A percentile compares a stretch with the other conserved stretches of the same genome.
Evolutionary conservation across 2,113 vertebrate genomes (phyloP).

Genomic region (Stegastes partitus): DNA sequence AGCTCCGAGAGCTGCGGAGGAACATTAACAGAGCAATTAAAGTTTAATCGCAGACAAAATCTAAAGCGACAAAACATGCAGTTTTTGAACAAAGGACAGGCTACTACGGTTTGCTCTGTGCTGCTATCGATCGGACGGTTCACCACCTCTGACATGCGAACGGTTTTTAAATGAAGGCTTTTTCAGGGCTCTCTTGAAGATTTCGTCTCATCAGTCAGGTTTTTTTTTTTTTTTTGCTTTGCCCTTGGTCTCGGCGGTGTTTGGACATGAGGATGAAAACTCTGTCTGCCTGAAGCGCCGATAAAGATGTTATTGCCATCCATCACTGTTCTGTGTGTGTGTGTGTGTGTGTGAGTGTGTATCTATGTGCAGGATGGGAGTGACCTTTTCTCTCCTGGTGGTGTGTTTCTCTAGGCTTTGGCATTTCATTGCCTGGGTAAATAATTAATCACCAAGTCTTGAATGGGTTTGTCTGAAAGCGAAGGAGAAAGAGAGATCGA

Average conservation of each 20-base stretch:
- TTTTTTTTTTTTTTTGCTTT: conserved; percentile 32
- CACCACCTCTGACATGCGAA: conserved; percentile 52
- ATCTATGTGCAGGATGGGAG: conserved; percentile 40
- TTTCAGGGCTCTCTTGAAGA: conserved; percentile 29
- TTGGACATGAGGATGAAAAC: conserved; percentile 64
- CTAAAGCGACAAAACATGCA: background rate
- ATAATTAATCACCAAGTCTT: conserved; percentile 78
- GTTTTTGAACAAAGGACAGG: conserved; percentile 19
- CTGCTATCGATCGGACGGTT: conserved; percentile 47
- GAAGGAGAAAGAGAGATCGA: conserved; percentile 45
- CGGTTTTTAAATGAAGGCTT: conserved; percentile 53
- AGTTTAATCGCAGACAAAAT: conserved; percentile 25
- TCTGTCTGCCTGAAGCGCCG: conserved; percentile 53
- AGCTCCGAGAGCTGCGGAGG: conserved; percentile 73
- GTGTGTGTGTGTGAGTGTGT: conserved; percentile 32
- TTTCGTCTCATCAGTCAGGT: conserved; percentile 56
- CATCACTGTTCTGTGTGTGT: conserved; percentile 59
- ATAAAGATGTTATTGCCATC: conserved; percentile 76
- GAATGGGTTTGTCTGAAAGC: conserved; percentile 67
- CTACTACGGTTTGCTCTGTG: conserved; percentile 22
- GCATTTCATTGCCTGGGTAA: conserved; percentile 80
- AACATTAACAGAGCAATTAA: conserved; percentile 53
- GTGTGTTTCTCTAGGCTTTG: conserved; percentile 74
- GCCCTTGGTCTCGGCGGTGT: conserved; percentile 60
- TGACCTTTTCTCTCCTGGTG: conserved; percentile 79